Evolutionary conservation across 2,888 invertebrate genomes (phyloP).

Genomic region (Desoria tigrina): DNA sequence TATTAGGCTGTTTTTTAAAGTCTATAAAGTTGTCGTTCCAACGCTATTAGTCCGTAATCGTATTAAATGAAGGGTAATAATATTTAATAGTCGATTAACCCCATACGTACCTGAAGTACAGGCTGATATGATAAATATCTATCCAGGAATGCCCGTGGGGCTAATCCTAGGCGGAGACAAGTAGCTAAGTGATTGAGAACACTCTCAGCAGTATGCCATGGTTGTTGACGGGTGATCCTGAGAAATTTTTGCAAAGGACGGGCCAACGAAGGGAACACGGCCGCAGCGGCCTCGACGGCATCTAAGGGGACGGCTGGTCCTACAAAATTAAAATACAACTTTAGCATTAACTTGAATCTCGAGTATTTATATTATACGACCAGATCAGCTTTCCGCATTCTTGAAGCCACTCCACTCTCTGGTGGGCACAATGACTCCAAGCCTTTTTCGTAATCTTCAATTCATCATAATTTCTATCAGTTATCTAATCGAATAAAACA

Average conservation of each 20-base stretch:
- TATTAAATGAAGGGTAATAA: no score
- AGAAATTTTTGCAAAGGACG: constrained; percentile 94
- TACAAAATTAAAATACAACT: constrained; percentile 39
- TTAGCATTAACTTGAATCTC: neutral
- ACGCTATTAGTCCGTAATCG: no score
- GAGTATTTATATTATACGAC: neutral
- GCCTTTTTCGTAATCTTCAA: neutral
- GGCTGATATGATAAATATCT: constrained; percentile 85
- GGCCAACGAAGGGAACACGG: constrained; percentile 95
- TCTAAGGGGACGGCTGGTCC: constrained; percentile 84
- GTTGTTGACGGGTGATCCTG: constrained; percentile 92
- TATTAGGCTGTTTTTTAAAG: no score
- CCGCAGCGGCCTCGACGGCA: constrained; percentile 93
- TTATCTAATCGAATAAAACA: constrained; percentile 12
- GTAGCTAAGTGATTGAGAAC: constrained; percentile 86
- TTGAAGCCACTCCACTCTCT: neutral
- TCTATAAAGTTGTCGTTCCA: no score
- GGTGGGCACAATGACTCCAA: constrained; percentile 14
- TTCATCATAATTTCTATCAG: constrained; percentile 9
- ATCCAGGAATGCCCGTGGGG: constrained; percentile 92
- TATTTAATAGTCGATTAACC: no score
- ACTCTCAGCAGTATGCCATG: constrained; percentile 89
- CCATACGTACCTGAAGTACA: constrained; percentile 68
- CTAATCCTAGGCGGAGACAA: constrained; percentile 89
- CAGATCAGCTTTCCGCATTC: neutral